phyloP scores from a whole-genome alignment of 2,888 invertebrate genomes.

The Sarcophaga variegata region DNA sequence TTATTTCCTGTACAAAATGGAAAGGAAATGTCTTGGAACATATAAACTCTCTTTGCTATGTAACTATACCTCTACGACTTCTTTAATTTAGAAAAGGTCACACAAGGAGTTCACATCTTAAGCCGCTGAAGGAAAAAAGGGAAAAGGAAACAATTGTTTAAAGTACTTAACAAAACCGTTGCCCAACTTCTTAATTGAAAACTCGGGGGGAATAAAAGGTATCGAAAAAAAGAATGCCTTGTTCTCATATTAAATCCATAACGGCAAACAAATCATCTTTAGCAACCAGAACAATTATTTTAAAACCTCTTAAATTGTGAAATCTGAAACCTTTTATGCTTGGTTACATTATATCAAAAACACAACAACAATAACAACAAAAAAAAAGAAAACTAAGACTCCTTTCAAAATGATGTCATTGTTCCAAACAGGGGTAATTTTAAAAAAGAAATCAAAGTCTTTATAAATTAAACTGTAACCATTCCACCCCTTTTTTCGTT shows the following conservation, averaged over 20 bases:
- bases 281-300: slow-evolving; percentile 60
- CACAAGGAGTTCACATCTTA: no score
- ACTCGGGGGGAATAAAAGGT: background rate
- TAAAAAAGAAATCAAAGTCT: slow-evolving; percentile 14
- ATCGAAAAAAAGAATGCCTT: background rate
- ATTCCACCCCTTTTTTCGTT: slow-evolving; percentile 49
- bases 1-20: no score
- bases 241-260: slow-evolving; percentile 27
- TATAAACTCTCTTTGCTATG: no score
- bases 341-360: slow-evolving; percentile 60
- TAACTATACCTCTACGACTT: no score
- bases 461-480: slow-evolving; percentile 38
- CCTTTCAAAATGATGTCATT: slow-evolving; percentile 36
- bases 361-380: no score
- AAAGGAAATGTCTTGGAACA: no score
- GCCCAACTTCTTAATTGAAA: background rate
- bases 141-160: background rate
- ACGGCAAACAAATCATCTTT: slow-evolving; percentile 49
- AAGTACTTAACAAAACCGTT: background rate
- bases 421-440: background rate
- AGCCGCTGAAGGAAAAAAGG: no score
- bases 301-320: slow-evolving; percentile 61
- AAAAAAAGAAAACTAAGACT: background rate
- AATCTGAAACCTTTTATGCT: slow-evolving; percentile 66
- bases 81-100: no score